Evolutionary conservation across 2,113 vertebrate species (phyloP).

Genomic region (Nannobrachium achirus): DNA sequence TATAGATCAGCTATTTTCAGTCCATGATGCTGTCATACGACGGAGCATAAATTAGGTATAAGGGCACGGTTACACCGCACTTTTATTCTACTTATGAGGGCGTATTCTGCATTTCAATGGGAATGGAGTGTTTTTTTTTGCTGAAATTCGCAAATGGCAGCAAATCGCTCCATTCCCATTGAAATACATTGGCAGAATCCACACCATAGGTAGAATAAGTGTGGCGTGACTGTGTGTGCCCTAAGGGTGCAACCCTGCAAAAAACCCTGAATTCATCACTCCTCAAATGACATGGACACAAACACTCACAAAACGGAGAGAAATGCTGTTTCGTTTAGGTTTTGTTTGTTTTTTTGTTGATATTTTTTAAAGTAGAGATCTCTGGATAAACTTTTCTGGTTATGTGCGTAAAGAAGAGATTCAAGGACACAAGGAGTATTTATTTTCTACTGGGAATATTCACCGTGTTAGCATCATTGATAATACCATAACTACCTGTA

Average conservation of each 20-base stretch:
- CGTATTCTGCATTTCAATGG: too few relatives aligned
- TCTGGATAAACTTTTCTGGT: constrained; percentile 21
- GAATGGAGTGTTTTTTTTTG: too few relatives aligned
- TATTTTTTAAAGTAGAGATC: background rate
- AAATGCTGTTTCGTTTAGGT: constrained; percentile 14
- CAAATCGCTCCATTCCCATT: too few relatives aligned
- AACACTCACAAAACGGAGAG: constrained; percentile 17
- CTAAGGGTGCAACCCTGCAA: background rate
- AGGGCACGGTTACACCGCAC: too few relatives aligned
- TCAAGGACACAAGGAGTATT: constrained; percentile 20
- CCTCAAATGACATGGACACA: background rate
- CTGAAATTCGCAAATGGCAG: too few relatives aligned
- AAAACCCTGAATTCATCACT: constrained; percentile 4
- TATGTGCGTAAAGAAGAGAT: constrained; percentile 7
- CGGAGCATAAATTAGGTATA: too few relatives aligned
- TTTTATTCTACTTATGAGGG: too few relatives aligned
- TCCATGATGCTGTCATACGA: background rate
- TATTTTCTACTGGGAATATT: constrained; percentile 40
- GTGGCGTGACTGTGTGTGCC: too few relatives aligned
- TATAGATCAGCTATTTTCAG: too few relatives aligned
- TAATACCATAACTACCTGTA: constrained; percentile 3
- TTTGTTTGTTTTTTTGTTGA: constrained; percentile 29
- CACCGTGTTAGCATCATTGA: background rate
- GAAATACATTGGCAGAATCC: too few relatives aligned
- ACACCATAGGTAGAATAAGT: too few relatives aligned